phyloP scores from a whole-genome alignment of 2,113 vertebrate species.

The Oreochromis niloticus region DNA sequence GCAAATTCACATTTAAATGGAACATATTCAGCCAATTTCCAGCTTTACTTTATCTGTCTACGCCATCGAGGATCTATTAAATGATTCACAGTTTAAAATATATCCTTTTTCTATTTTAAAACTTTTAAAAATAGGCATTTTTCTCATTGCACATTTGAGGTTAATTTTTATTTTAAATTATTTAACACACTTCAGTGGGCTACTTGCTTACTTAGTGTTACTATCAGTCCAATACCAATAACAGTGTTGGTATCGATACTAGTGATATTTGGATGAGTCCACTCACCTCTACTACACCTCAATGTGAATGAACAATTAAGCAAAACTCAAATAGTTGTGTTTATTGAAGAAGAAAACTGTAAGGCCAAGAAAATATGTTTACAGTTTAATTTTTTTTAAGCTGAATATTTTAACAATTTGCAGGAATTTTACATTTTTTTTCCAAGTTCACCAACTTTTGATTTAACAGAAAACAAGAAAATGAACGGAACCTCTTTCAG shows the following conservation, averaged over 20 bases:
- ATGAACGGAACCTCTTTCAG: not conserved
- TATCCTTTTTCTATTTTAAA: fast-evolving
- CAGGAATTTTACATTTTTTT: not conserved
- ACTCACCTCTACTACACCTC: not conserved
- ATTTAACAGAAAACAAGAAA: not conserved
- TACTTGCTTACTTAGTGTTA: not conserved
- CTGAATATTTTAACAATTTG: not conserved
- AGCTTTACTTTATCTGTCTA: not conserved
- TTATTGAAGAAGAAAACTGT: constrained; percentile 50
- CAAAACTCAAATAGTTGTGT: not conserved
- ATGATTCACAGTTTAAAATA: not conserved
- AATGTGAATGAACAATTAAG: not conserved
- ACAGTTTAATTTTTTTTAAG: not conserved
- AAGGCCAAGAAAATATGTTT: not conserved
- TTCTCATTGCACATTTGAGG: not conserved
- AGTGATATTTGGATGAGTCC: not conserved
- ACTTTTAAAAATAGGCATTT: not conserved
- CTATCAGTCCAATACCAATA: not conserved
- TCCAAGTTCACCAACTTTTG: not conserved
- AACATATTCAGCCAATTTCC: not conserved
- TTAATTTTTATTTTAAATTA: not conserved
- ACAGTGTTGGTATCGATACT: not conserved
- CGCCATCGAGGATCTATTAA: not conserved
- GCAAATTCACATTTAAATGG: not conserved
- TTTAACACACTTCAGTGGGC: not conserved